Base-by-base conservation (phyloP, 2,113 vertebrate genomes). In the Caracal caracal region DNA sequence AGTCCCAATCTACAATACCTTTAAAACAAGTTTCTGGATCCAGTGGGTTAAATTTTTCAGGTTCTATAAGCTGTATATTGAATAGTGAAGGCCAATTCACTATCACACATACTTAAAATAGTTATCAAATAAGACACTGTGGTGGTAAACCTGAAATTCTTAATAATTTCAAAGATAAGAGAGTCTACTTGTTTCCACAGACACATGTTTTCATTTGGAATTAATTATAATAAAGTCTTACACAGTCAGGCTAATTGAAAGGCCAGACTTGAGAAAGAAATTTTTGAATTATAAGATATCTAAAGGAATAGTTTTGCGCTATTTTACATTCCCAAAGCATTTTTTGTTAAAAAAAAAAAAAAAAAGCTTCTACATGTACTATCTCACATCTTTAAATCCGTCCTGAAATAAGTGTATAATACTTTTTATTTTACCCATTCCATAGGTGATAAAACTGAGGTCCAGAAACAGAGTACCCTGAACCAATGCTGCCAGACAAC, bases 181-280 rank as follows among this genome's bases (percentile, higher is more conserved):
- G 47, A 40, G 10, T 30, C 47, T 49, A 70, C 63, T 92, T 94
- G 76, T 92, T 95, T 85, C 51, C 10, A 88, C 7, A 85, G 76
- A 88, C 28, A 75, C 1, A 10, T 35, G 22, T 56, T 81, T 97
- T 70, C 40, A 47, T 78, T 40, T 88, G 51, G 84, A 94, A 81
- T 97, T 90, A 84, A 90, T 94, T 66, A 85, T 19, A 79, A 68
- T 35, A 63, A 90, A 93, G 35, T 87, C 71, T 73, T 91, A 85
- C 9, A 75, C 83, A 79, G 33, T 93, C 47, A 37, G 56, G 49
- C 30, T 30, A 94, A 86, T 33, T 56, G 66, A 82, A 96, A 96
- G 88, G 26, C 28, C 59, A 90, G n/a, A 43, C 5, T 3, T 75
- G 16, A 28, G 37, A 47, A 83, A 51, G 35, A 80, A 43, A 63